phyloP scores from a whole-genome alignment of 2,797 vertebrate species.

The Rhinella marina region DNA sequence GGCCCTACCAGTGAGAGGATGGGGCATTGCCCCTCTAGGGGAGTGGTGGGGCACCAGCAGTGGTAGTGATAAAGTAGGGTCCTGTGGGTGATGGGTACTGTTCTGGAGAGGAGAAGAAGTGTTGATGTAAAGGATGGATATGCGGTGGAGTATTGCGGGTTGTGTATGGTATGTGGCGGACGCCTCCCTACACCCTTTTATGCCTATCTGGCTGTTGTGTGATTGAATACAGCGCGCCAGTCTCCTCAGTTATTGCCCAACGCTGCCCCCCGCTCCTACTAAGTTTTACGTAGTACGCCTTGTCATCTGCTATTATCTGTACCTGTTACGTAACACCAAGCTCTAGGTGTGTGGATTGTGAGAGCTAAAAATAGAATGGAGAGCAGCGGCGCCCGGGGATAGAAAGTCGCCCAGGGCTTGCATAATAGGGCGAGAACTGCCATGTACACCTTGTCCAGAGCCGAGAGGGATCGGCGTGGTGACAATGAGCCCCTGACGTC shows the following conservation, averaged over 20 bases:
- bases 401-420: not conserved
- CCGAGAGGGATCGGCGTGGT: not conserved
- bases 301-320: not conserved
- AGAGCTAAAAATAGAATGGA: slow-evolving; percentile 13
- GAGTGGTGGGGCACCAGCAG: not conserved
- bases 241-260: no score
- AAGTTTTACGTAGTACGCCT: not conserved
- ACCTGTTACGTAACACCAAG: not conserved
- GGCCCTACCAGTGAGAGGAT: not conserved
- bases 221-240: no score
- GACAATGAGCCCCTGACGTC: not conserved
- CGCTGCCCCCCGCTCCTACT: no score
- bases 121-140: no score
- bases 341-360: slow-evolving; percentile 24
- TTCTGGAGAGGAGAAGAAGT: not conserved
- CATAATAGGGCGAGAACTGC: not conserved
- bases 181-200: not conserved
- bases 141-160: not conserved
- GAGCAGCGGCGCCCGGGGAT: not conserved
- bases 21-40: no score
- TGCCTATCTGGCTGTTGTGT: no score
- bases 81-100: not conserved
- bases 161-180: not conserved
- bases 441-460: not conserved
- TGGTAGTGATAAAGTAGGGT: not conserved